phyloP scores from a whole-genome alignment of 1,140 invertebrate genomes.

The Lordiphosa clarofinis region DNA sequence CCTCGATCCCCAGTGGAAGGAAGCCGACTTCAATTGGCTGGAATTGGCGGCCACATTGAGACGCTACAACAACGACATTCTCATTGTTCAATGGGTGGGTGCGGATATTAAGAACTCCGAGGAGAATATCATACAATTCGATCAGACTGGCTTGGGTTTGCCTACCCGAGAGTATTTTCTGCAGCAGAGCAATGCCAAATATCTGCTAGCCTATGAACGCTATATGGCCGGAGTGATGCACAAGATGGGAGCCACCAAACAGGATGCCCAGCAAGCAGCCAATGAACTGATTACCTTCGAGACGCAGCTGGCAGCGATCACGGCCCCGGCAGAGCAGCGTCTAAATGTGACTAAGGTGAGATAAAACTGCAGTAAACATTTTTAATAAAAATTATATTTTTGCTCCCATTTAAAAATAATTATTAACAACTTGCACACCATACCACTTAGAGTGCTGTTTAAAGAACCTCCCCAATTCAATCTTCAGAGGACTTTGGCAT shows the following conservation, averaged over 20 bases:
- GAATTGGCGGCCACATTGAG: slow-evolving; percentile 87
- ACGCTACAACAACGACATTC: slow-evolving; percentile 89
- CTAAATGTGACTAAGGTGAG: slow-evolving; percentile 83
- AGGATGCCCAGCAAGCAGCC: slow-evolving; percentile 84
- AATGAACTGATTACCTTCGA: slow-evolving; percentile 91
- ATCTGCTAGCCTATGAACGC: slow-evolving; percentile 88
- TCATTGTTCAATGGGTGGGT: slow-evolving; percentile 91
- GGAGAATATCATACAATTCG: slow-evolving; percentile 92
- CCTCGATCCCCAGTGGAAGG: slow-evolving; percentile 84
- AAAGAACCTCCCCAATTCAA: too few relatives aligned
- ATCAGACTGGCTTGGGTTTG: slow-evolving; percentile 92
- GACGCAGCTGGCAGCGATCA: slow-evolving; percentile 83
- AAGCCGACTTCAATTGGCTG: slow-evolving; percentile 86
- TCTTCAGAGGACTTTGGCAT: too few relatives aligned
- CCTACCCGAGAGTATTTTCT: slow-evolving; percentile 93
- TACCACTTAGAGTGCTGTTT: too few relatives aligned
- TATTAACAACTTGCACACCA: too few relatives aligned
- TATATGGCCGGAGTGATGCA: slow-evolving; percentile 87
- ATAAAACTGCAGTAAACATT: too few relatives aligned
- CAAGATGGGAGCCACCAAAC: slow-evolving; percentile 84
- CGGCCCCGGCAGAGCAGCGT: slow-evolving; percentile 87
- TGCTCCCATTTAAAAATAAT: too few relatives aligned
- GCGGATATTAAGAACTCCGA: slow-evolving; percentile 94
- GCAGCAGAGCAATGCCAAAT: slow-evolving; percentile 84
- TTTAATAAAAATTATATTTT: too few relatives aligned